Conservation (phyloP, 2,888 invertebrate genomes). For the Neria commutata region DNA sequence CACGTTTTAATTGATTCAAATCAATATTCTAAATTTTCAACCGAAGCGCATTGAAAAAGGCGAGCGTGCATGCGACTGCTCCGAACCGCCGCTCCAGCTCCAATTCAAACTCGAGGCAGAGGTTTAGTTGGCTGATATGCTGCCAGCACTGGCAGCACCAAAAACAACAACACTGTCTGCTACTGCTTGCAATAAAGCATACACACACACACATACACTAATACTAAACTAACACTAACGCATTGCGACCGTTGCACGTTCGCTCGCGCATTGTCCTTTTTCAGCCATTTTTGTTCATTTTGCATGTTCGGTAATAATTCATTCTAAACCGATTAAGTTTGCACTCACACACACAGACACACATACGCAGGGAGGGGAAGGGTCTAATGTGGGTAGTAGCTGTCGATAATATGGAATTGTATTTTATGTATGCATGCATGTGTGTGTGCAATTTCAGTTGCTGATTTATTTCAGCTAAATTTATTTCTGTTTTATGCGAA, state of each 20-base stretch:
- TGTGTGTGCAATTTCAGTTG: too few relatives aligned
- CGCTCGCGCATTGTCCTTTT: not conserved
- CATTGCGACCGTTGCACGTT: not conserved
- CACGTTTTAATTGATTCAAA: slow-evolving; percentile 63
- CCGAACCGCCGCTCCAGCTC: not conserved
- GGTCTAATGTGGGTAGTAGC: too few relatives aligned
- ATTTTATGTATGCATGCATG: too few relatives aligned
- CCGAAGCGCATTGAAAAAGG: slow-evolving; percentile 42
- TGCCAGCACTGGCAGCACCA: slow-evolving; percentile 5
- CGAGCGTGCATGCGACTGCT: slow-evolving; percentile 11
- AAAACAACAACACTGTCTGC: not conserved
- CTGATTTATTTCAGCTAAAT: too few relatives aligned
- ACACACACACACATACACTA: not conserved
- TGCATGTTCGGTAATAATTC: slow-evolving; percentile 25
- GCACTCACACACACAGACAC: too few relatives aligned
- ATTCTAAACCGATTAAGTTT: slow-evolving; percentile 28
- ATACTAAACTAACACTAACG: too few relatives aligned
- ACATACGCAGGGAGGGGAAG: too few relatives aligned
- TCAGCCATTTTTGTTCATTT: slow-evolving; percentile 9
- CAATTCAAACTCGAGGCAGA: not conserved
- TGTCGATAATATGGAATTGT: too few relatives aligned
- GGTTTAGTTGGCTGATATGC: too few relatives aligned
- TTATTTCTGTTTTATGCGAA: too few relatives aligned
- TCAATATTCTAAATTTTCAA: slow-evolving; percentile 59
- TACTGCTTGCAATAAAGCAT: not conserved